Base-by-base conservation (phyloP, 2,888 invertebrate species). In the Coecobrya sp. region DNA sequence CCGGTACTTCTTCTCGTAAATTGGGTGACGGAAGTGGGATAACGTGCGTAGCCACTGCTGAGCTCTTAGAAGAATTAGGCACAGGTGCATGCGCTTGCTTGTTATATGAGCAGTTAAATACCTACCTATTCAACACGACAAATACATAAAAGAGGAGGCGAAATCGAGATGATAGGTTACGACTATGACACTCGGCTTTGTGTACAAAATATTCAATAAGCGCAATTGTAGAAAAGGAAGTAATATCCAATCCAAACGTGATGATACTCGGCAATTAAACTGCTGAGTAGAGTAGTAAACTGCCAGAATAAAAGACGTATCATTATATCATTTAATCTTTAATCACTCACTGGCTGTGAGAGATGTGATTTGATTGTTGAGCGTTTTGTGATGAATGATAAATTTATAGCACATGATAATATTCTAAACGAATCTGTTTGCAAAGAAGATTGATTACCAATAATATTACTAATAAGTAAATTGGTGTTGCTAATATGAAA, bases 11-110 rank as follows among this genome's bases (percentile, higher is more conserved):
- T 1, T 59, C 11, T n/a, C 10, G 16, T 11, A 16, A 70, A 70
- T 70, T 70, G 70, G 70, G 70, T 70, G 70, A 36, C 70, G 70
- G 70, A 70, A 70, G 70, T 70, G 36, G 70, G n/a, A 70, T 70
- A 16, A 27, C 16, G 19, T 65, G 19, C 19, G 70, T 70, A 16
- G 36, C 1, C 10, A 27, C 1, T 65, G 65, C 27, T 65, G 65
- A 3, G 10, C 49, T 49, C 13, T 25, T 65, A 65, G 65, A 65
- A 65, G 65, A 59, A 19, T 19, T 27, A 27, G 25, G 36, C 30
- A 16, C 36, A 36, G n/a, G 70, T 36, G 36, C 70, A 2, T 36
- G 65, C 27, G 11, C 13, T 36, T 3, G 4, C 70, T 70, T 70
- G 70, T 36, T 70, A 36, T 65, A 11, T 10, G 36, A 2, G 36